These are phyloP conservation scores for Galago senegalensis DNA, from an alignment of 2,797 vertebrate species.

Conservation along the genomic window DNA sequence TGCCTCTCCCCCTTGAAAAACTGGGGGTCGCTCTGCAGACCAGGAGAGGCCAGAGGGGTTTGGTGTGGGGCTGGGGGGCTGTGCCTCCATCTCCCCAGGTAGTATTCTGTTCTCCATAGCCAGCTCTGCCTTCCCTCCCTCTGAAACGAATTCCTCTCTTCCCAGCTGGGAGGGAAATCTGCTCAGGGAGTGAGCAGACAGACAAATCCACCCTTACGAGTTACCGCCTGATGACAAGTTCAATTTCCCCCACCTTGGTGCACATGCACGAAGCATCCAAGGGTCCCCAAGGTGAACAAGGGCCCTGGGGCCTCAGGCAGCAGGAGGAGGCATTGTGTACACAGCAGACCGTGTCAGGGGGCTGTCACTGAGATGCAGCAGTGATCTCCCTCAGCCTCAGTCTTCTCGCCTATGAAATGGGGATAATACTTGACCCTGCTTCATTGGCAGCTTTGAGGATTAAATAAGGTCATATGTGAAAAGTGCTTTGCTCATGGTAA, in stretches of 20 bases:
- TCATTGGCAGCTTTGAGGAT: fast-evolving
- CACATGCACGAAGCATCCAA: neutral
- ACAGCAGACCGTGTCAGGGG: fast-evolving
- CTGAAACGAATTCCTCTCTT: neutral
- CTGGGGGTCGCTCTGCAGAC: neutral
- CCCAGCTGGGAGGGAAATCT: neutral
- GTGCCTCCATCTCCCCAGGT: fast-evolving
- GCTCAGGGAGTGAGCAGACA: neutral
- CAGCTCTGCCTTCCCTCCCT: neutral
- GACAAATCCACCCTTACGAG: fast-evolving
- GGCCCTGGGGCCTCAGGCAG: fast-evolving
- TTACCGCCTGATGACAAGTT: neutral
- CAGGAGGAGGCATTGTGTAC: fast-evolving
- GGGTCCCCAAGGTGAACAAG: neutral
- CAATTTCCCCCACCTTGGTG: fast-evolving
- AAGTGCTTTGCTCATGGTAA: neutral
- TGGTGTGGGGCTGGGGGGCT: neutral
- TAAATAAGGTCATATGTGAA: too few species aligned
- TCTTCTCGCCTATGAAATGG: neutral
- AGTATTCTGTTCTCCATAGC: neutral
- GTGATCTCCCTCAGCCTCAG: neutral
- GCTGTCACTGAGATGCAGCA: neutral
- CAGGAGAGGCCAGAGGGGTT: neutral
- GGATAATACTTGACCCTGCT: neutral
- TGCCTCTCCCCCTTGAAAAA: neutral